Conservation (phyloP, 2,888 invertebrate genomes). For the Sminthurides aquaticus region DNA sequence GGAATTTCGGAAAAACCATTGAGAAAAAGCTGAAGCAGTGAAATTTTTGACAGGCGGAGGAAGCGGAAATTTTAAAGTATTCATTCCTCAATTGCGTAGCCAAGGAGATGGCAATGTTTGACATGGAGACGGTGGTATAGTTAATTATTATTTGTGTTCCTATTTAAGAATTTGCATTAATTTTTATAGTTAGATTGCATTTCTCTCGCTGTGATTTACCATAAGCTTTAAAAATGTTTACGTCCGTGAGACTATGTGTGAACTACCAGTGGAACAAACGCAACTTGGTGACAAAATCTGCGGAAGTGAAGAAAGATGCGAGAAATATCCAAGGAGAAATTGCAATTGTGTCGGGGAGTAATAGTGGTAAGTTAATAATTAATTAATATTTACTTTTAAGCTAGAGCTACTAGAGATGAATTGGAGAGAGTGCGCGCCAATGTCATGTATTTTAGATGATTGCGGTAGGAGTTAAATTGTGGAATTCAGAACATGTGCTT, state of each 20-base stretch:
- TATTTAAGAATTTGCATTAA: too few relatives aligned
- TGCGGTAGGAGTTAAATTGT: too few relatives aligned
- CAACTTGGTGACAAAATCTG: neutral
- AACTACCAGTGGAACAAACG: neutral
- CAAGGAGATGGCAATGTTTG: too few relatives aligned
- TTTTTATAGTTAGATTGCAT: too few relatives aligned
- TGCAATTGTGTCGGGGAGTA: conserved; percentile 14
- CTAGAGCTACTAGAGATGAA: neutral
- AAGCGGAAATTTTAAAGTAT: too few relatives aligned
- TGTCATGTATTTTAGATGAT: neutral
- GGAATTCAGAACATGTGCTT: neutral
- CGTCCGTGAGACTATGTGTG: neutral
- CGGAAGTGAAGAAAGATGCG: neutral
- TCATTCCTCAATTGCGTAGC: too few relatives aligned
- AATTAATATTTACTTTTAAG: neutral
- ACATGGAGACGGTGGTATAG: too few relatives aligned
- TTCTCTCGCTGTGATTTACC: too few relatives aligned
- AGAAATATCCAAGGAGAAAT: neutral
- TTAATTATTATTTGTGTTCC: too few relatives aligned
- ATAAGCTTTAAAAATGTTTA: conserved; percentile 4
- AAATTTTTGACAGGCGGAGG: too few relatives aligned
- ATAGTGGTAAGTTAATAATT: conserved; percentile 11
- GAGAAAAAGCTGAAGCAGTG: too few relatives aligned
- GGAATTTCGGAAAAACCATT: too few relatives aligned
- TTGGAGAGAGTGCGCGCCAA: neutral